phyloP scores from a whole-genome alignment of 2,113 vertebrate species.

The Grantiella picta region DNA sequence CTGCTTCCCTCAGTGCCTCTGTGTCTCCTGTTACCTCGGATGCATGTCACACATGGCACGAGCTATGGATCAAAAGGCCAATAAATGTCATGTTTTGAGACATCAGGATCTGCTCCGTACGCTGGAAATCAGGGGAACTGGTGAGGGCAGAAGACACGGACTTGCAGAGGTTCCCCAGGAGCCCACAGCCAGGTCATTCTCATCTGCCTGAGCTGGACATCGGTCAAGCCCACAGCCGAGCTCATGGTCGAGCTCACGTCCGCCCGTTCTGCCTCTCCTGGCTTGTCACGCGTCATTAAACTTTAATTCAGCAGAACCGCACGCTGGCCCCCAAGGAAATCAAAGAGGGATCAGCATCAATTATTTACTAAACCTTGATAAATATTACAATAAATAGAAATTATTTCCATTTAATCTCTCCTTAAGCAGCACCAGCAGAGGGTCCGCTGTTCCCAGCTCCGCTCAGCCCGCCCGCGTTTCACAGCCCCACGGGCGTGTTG shows the following conservation, averaged over 20 bases:
- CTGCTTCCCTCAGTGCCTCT: background rate
- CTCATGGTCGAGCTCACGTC: background rate
- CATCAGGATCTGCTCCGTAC: background rate
- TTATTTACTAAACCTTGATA: slow-evolving; percentile 59
- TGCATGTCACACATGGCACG: rapidly evolving
- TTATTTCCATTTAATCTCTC: slow-evolving; percentile 34
- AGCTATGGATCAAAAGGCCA: background rate
- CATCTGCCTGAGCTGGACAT: rapidly evolving
- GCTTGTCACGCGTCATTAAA: background rate
- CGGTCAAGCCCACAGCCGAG: background rate
- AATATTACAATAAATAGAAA: slow-evolving; percentile 55
- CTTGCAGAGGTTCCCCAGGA: background rate
- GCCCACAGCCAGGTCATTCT: rapidly evolving
- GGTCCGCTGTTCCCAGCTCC: background rate
- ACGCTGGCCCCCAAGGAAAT: slow-evolving; percentile 22
- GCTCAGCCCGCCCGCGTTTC: rapidly evolving
- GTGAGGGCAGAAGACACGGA: background rate
- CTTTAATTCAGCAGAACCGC: background rate
- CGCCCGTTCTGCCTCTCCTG: rapidly evolving
- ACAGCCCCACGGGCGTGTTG: rapidly evolving
- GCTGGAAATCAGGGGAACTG: rapidly evolving
- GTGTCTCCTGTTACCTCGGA: too few species aligned
- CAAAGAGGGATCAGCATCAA: slow-evolving; percentile 31
- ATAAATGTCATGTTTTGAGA: background rate
- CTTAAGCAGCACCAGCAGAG: background rate